Evolutionary conservation across 1,140 invertebrate genomes (phyloP), one percentile per base, ranked within the genome.

Genomic region (Lasioglossum baleicum): DNA sequence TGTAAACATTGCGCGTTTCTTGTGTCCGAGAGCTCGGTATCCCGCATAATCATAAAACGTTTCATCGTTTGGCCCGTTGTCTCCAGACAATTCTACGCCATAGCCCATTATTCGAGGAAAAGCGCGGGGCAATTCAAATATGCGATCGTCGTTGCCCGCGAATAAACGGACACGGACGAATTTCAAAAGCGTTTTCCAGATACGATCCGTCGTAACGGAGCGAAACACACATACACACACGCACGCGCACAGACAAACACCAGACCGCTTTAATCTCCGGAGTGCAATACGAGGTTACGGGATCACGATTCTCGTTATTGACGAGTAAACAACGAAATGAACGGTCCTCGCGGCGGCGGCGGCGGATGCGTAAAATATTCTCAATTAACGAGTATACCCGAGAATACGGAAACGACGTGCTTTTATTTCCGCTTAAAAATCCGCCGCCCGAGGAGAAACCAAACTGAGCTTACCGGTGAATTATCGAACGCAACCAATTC

Each of bases 261-360:
- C 5, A 26, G 15, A 35, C 2, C 35, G 44, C 60, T 75, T 80
- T 75, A 75, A 80, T 64, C 78, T 75, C 17, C 15, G 15, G 56
- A 2, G n/a, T 2, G n/a, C 17, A n/a, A 35, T 22, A 17, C 42
- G n/a, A 7, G 17, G 22, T 20, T 17, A 44, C 40, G 31, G 20
- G 20, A 77, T 51, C 40, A 17, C 35, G 70, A 8, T 67, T 51
- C 40, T 17, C 20, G 20, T 74, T 80, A 80, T 80, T 74, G 66
- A 77, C 75, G 74, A 84, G 72, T 65, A 81, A 80, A 76, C 72
- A 22, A 53, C 35, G 75, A 71, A 83, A 80, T 51, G 58, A 58
- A 79, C 61, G 69, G 44, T 66, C n/a, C 26, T 7, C 48, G 7
- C 35, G 44, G 48, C 15, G 20, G 11, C 48, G 7, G 26, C 26